phyloP scores from a whole-genome alignment of 53 echinoderm and acorn worm genomes.

The Crossaster papposus region DNA sequence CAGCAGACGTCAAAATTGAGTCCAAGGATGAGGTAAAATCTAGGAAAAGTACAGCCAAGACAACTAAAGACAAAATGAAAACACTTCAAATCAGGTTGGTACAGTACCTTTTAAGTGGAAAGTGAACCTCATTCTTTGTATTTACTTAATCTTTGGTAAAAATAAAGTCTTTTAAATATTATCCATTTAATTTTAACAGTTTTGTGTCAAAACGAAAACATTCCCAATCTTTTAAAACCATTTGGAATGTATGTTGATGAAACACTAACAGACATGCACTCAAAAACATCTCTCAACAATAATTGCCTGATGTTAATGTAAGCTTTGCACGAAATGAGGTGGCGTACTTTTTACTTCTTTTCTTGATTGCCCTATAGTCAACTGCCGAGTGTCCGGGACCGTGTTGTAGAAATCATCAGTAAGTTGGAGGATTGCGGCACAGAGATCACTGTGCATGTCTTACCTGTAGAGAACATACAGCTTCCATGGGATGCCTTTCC shows the following conservation, averaged over 20 bases:
- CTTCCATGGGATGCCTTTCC: slow-evolving; percentile 80
- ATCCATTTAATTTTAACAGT: too few species aligned
- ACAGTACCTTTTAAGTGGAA: neutral
- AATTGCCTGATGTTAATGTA: too few species aligned
- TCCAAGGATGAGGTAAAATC: neutral
- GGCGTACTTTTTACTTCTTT: neutral
- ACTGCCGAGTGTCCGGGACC: slow-evolving; percentile 55
- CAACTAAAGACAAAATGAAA: slow-evolving; percentile 26
- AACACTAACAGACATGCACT: too few species aligned
- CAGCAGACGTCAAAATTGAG: neutral
- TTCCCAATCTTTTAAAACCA: too few species aligned
- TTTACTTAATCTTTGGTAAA: neutral
- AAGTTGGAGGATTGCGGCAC: slow-evolving; percentile 55
- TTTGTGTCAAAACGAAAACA: too few species aligned
- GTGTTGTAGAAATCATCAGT: slow-evolving; percentile 59
- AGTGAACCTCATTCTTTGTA: too few species aligned
- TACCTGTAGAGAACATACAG: slow-evolving; percentile 51
- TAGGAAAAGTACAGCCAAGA: neutral
- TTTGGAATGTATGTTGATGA: too few species aligned
- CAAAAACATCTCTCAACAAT: too few species aligned
- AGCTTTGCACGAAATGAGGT: too few species aligned
- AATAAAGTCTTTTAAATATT: neutral
- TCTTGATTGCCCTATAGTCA: neutral
- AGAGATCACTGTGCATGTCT: slow-evolving; percentile 31
- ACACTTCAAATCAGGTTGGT: slow-evolving; percentile 49